Base-by-base conservation (phyloP, 2,888 invertebrate genomes). In the Chymomyza procnemis region DNA sequence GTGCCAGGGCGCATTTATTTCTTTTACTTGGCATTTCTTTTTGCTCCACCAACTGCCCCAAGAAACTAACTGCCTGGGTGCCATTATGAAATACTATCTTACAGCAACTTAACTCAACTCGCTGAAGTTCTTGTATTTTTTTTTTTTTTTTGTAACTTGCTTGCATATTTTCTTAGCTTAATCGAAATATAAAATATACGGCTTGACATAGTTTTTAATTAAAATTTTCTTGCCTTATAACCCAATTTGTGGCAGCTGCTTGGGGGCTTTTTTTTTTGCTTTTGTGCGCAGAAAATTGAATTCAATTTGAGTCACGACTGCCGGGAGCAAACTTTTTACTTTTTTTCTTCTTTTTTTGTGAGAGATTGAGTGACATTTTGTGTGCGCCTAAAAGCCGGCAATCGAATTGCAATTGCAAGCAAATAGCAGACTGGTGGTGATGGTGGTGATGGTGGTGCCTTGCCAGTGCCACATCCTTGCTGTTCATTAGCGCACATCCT, bases 401-500 rank as follows among this genome's bases (percentile, higher is more conserved):
- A 69, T 74, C 55, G 22, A 50, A 66, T 70, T 64, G 61, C 67
- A 72, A 75, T 75, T 48, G 57, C 6, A 4, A 3, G 8, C 26
- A 26, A 26, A 41, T 3, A 6, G 21, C 19, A 18, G 21, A 54
- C 54, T 54, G 48, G 18, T n/a, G 58, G 61, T n/a, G n/a, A n/a
- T 54, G 48, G 18, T n/a, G 58, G 61, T n/a, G n/a, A n/a, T n/a
- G n/a, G n/a, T n/a, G n/a, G n/a, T n/a, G n/a, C n/a, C 9, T 57
- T 18, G 65, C 66, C 47, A 50, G 19, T n/a, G n/a, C 50, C 54
- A 54, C 50, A 64, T 64, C 64, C 64, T 57, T 57, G 64, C 48
- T 57, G 88, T 85, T 87, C 88, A 85, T 83, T 87, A 83, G 84
- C 74, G 75, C 65, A 69, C 72, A 83, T 87, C 76, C 80, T 80